Evolutionary conservation across 1,140 invertebrate genomes (phyloP), one percentile per base, ranked within the genome.

Genomic region (Euwallacea fornicatus): DNA sequence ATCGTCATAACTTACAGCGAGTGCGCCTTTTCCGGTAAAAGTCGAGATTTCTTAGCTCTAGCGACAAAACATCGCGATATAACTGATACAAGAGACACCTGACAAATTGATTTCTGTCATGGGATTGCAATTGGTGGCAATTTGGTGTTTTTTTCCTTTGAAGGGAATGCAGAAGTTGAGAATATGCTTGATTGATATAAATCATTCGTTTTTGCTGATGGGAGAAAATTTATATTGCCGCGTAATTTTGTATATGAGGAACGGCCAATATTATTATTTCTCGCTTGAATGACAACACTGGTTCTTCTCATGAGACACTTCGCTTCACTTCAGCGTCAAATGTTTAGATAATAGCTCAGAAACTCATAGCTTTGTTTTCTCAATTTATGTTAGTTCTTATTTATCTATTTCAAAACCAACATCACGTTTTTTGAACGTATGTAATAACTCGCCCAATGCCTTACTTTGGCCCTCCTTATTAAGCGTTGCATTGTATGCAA

Each of bases 21-120:
- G 21, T 33, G 21, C 46, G 46, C 46, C 13, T 50, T 50, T 50
- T 50, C 46, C 46, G 46, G 46, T 13, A 50, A 50, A 50, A 50
- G 46, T 11, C 46, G 9, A 50, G 46, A 50, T 50, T 50, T 13
- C 46, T 11, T 11, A 50, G 13, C 13, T 50, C 7, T 2, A 50
- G 9, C 46, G 46, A 50, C 46, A 11, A 50, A 33, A 33, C 21
- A 33, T 33, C 21, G 21, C 6, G 9, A 50, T 13, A 50, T 50
- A 50, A 50, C 46, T 11, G 46, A 50, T 11, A 50, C 2, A 50
- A 10, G 46, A 50, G 21, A 33, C 21, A 33, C 21, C 13, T 50
- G 46, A 50, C 46, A 50, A 50, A 50, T 50, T 50, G 46, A 50
- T 13, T 11, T 50, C 46, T 50, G 46, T 50, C 46, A 10, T 10